Conservation (phyloP, 2,797 vertebrate species). For the Sarcoramphus papa region DNA sequence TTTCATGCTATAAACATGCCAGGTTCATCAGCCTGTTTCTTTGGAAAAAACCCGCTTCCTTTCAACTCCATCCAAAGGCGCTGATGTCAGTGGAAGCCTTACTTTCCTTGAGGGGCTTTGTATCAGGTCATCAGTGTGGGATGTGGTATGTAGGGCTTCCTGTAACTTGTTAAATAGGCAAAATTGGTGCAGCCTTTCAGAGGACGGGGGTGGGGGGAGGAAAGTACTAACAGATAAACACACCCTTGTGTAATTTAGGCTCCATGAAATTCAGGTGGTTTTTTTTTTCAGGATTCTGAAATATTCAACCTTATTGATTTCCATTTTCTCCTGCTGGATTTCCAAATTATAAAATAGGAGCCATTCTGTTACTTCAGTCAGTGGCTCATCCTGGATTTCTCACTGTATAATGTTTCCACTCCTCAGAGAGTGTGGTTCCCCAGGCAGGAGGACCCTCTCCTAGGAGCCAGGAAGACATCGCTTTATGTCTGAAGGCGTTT, state of each 20-base stretch:
- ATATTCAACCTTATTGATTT: not conserved
- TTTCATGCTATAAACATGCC: not conserved
- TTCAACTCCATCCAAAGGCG: not conserved
- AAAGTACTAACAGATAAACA: not conserved
- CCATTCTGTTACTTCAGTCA: not conserved
- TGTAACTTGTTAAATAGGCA: not conserved
- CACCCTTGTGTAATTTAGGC: not conserved
- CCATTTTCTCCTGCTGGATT: not conserved
- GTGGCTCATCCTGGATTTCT: not conserved
- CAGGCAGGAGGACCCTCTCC: not conserved
- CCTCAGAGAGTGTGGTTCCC: rapidly evolving
- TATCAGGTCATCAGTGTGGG: not conserved
- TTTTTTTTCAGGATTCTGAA: not conserved
- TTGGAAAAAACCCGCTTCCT: not conserved
- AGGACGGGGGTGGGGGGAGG: not conserved
- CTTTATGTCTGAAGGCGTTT: not conserved
- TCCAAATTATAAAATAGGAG: not conserved
- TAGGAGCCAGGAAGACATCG: not conserved
- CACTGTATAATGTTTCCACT: rapidly evolving
- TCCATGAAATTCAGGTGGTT: not conserved
- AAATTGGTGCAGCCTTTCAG: not conserved
- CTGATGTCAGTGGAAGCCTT: not conserved
- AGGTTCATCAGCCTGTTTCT: not conserved
- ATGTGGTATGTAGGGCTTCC: not conserved
- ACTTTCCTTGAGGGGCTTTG: not conserved